A percentile compares a stretch with the other conserved stretches of the same genome.
Conservation (phyloP, 2,113 vertebrate genomes). For the Nycticebus coucang region DNA sequence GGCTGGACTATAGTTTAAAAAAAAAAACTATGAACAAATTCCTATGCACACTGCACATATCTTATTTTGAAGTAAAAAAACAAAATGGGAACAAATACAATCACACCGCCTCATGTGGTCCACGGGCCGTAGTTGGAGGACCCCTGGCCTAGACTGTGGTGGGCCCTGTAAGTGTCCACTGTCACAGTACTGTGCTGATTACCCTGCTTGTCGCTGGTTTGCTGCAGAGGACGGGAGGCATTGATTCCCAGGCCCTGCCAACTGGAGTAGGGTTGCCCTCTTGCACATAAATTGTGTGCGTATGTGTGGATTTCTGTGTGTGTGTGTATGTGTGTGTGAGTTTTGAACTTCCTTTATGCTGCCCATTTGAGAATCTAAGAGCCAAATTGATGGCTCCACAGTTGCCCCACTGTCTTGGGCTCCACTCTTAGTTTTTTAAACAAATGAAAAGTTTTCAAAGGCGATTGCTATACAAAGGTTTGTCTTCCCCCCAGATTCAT, state of each 20-base stretch:
- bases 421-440: neutral
- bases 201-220: neutral
- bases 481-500: neutral
- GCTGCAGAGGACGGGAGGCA: too few species aligned
- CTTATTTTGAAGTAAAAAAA: too few species aligned
- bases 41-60: too few species aligned
- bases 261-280: neutral
- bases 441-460: neutral
- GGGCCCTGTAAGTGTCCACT: neutral
- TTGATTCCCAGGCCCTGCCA: neutral
- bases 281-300: neutral
- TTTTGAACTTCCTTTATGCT: neutral
- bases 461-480: neutral
- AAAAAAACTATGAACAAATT: too few species aligned
- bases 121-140: too few species aligned
- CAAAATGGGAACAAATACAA: too few species aligned
- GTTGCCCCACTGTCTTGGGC: neutral
- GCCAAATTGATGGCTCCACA: neutral
- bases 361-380: neutral
- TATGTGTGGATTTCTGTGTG: constrained; percentile 57
- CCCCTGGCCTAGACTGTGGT: neutral
- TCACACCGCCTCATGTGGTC: too few species aligned
- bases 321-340: constrained; percentile 56
- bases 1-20: too few species aligned
- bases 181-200: neutral